These are phyloP conservation scores for Koerneria pararmatus DNA, from an alignment of 2,888 invertebrate genomes.

Conservation along the genomic window DNA sequence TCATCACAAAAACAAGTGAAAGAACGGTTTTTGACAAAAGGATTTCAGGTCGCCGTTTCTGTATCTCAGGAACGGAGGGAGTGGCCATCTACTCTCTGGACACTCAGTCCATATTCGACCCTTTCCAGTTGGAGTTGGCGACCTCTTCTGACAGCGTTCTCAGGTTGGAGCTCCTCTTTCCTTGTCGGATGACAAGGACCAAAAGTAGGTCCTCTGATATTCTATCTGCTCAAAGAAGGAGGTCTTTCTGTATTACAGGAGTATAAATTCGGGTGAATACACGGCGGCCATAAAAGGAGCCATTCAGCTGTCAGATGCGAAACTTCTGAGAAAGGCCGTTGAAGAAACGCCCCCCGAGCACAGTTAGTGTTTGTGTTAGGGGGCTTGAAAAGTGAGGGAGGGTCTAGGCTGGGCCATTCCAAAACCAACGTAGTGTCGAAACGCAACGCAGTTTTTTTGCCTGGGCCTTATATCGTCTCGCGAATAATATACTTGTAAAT, in stretches of 20 bases:
- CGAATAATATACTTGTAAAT: conserved; percentile 9
- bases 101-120: conserved; percentile 79
- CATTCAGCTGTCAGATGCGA: conserved; percentile 77
- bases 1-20: no score
- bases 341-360: conserved; percentile 76
- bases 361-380: conserved; percentile 66
- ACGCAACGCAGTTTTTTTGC: no score
- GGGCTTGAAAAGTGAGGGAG: no score
- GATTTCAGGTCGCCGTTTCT: conserved; percentile 69
- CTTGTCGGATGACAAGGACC: neutral
- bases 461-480: no score
- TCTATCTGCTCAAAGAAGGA: no score
- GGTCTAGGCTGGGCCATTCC: no score
- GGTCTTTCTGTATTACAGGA: no score
- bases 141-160: conserved; percentile 74
- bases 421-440: no score
- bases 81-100: conserved; percentile 81
- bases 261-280: conserved; percentile 56
- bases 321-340: conserved; percentile 74
- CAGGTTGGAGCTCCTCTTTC: conserved; percentile 20
- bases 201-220: no score
- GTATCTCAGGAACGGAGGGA: conserved; percentile 90
- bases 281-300: conserved; percentile 76
- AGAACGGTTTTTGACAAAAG: conserved; percentile 19
- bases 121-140: conserved; percentile 79